Evolutionary conservation across 2,888 invertebrate species (phyloP).

Genomic region (Drosophila phalerata): DNA sequence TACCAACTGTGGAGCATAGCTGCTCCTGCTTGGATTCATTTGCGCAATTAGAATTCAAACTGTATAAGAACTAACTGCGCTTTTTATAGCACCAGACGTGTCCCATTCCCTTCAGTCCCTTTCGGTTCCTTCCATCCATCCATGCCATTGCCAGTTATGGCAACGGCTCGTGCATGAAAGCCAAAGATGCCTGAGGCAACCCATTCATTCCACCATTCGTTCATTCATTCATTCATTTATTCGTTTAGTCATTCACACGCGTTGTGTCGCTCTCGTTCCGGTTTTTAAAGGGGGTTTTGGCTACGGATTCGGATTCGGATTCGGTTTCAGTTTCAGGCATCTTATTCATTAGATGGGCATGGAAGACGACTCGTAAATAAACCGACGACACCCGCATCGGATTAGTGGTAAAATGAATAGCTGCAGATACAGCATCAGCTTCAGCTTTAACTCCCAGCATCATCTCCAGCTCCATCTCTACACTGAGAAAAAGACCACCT

Average conservation of each 20-base stretch:
- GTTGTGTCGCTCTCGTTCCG: slow-evolving; percentile 36
- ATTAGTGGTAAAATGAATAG: slow-evolving; percentile 73
- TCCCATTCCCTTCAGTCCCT: background rate
- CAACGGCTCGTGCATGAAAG: slow-evolving; percentile 47
- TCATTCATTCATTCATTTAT: slow-evolving; percentile 32
- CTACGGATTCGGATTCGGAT: background rate
- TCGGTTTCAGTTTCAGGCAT: slow-evolving; percentile 48
- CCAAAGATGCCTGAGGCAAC: slow-evolving; percentile 43
- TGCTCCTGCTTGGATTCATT: slow-evolving; percentile 45
- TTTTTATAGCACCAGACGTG: slow-evolving; percentile 44
- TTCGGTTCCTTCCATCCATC: background rate
- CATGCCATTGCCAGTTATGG: slow-evolving; percentile 11
- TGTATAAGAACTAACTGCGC: slow-evolving; percentile 58
- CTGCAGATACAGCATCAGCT: slow-evolving; percentile 25
- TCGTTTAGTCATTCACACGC: slow-evolving; percentile 54
- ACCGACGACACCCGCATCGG: slow-evolving; percentile 64
- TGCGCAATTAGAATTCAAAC: slow-evolving; percentile 64
- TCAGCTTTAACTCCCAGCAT: background rate
- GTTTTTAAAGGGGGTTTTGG: slow-evolving; percentile 14
- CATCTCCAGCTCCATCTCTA: background rate
- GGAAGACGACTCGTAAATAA: slow-evolving; percentile 60
- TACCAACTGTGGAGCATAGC: slow-evolving; percentile 22
- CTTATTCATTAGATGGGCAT: slow-evolving; percentile 67
- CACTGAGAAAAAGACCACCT: too few species aligned
- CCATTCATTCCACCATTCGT: slow-evolving; percentile 21